These are phyloP conservation scores for Myotis daubentonii DNA, from an alignment of 2,797 vertebrate species.

Conservation along the genomic window DNA sequence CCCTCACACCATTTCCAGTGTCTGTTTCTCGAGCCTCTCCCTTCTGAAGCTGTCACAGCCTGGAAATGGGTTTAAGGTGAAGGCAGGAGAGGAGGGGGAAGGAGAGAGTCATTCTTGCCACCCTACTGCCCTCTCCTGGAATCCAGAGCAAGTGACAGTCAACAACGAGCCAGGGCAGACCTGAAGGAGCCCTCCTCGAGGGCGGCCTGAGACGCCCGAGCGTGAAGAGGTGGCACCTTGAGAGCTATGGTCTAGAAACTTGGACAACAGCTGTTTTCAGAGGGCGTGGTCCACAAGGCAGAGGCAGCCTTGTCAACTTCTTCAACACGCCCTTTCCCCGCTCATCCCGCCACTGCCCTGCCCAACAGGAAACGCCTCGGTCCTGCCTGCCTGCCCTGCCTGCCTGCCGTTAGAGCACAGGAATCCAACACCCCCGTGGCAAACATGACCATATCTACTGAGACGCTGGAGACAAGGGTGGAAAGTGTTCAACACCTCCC, in stretches of 20 bases:
- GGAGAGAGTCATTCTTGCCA: not conserved
- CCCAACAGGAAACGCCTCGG: not conserved
- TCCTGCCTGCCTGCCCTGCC: not conserved
- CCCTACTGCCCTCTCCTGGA: constrained; percentile 84
- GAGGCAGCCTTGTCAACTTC: not conserved
- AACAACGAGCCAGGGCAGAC: not conserved
- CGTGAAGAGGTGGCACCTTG: not conserved
- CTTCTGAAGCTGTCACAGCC: not conserved
- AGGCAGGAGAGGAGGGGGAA: not conserved
- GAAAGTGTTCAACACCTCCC: not conserved
- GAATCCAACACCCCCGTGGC: constrained; percentile 18
- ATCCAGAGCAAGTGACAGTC: not conserved
- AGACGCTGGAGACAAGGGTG: not conserved
- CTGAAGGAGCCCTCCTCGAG: not conserved
- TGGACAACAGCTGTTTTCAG: constrained; percentile 12
- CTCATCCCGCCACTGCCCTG: not conserved
- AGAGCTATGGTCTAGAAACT: not conserved
- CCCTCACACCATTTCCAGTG: not conserved
- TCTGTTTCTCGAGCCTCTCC: not conserved
- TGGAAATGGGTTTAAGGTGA: not conserved
- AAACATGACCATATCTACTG: constrained; percentile 12
- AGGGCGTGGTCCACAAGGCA: not conserved
- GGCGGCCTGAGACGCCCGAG: not conserved
- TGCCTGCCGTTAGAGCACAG: not conserved
- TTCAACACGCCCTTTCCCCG: not conserved